Percentiles rank a stretch among this genome's conserved stretches.
Conservation (phyloP, 2,888 invertebrate genomes). For the Conops quadrifasciatus region DNA sequence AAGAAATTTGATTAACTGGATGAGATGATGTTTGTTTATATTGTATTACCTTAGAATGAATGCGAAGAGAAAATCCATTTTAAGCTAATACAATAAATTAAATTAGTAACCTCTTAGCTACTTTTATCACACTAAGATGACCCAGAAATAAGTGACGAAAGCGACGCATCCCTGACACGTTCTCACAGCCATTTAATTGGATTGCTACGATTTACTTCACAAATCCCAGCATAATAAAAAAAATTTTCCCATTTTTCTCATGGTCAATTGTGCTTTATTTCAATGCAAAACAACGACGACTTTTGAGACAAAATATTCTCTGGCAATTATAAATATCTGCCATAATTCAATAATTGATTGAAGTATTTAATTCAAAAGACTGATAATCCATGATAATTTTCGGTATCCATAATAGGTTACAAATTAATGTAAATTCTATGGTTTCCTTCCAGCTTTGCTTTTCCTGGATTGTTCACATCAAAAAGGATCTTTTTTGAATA, state of each 20-base stretch:
- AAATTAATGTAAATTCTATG: too few species aligned
- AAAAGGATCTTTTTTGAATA: too few species aligned
- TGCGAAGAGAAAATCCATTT: neutral
- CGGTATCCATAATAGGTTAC: too few species aligned
- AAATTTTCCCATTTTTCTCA: conserved; percentile 48
- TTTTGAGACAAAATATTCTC: conserved; percentile 6
- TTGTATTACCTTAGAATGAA: too few species aligned
- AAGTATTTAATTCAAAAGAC: too few species aligned
- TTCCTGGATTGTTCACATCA: too few species aligned
- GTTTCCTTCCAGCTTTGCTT: too few species aligned
- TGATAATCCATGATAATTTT: too few species aligned
- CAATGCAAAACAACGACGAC: neutral
- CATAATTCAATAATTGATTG: too few species aligned
- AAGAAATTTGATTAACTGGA: too few species aligned
- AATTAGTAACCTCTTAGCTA: conserved; percentile 6
- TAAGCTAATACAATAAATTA: conserved; percentile 13
- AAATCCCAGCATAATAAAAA: conserved; percentile 57
- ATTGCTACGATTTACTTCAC: conserved; percentile 44
- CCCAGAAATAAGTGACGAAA: neutral
- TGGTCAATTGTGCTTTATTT: neutral
- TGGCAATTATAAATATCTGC: too few species aligned
- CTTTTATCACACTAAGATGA: conserved; percentile 1
- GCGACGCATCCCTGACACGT: conserved; percentile 50
- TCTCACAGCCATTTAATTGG: conserved; percentile 54
- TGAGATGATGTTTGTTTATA: too few species aligned